Evolutionary conservation across 1,140 invertebrate species (phyloP).

Genomic region (Cydia splendana): DNA sequence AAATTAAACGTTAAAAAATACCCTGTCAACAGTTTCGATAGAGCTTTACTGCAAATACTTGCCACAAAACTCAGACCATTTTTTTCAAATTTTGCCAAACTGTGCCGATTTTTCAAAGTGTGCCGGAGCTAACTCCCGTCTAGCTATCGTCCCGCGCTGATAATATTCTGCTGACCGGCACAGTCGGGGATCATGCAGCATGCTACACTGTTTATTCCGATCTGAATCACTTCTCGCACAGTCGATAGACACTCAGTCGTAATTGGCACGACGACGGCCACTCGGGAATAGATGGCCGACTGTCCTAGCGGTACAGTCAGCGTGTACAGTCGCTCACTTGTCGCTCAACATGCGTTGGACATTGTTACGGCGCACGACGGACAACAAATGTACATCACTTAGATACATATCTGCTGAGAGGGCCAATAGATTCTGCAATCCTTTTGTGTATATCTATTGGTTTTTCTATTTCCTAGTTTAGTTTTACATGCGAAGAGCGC

Average conservation of each 20-base stretch:
- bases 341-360: not conserved
- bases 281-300: not conserved
- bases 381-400: conserved; percentile 12
- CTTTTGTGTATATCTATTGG: not conserved
- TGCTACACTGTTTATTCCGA: too few species aligned
- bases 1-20: too few species aligned
- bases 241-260: not conserved
- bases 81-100: too few species aligned
- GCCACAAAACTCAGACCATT: too few species aligned
- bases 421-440: not conserved
- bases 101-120: too few species aligned
- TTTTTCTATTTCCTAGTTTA: not conserved
- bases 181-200: too few species aligned
- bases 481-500: not conserved
- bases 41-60: too few species aligned
- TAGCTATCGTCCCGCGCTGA: too few species aligned
- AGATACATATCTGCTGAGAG: conserved; percentile 12
- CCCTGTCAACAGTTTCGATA: too few species aligned
- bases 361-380: not conserved
- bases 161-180: too few species aligned
- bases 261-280: not conserved
- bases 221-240: not conserved
- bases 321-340: not conserved
- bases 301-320: not conserved
- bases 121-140: too few species aligned